Conservation (phyloP, 2,113 vertebrate genomes). For the Cyprinus carpio region DNA sequence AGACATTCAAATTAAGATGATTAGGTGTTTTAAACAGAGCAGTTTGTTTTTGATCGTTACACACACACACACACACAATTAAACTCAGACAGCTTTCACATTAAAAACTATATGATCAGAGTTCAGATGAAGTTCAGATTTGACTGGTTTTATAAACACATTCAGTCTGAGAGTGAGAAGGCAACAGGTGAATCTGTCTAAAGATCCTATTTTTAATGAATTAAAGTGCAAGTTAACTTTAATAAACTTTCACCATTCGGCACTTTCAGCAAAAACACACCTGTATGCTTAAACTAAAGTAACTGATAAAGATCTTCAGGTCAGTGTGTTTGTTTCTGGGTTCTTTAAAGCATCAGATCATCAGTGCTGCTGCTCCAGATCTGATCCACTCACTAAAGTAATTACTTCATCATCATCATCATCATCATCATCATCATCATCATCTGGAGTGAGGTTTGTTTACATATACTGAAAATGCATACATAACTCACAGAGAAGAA, state of each 20-base stretch:
- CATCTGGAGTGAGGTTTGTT: background rate
- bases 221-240: background rate
- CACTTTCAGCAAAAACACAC: too few relatives aligned
- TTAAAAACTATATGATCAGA: background rate
- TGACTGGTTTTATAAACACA: background rate
- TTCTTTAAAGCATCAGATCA: background rate
- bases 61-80: background rate
- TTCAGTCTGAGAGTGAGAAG: too few relatives aligned
- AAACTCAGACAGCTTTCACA: background rate
- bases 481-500: background rate
- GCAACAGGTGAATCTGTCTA: conserved; percentile 20
- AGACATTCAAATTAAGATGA: background rate
- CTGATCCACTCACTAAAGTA: background rate
- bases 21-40: background rate
- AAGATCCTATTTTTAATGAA: background rate
- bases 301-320: background rate
- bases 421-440: too few relatives aligned
- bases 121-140: background rate
- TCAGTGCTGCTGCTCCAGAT: background rate
- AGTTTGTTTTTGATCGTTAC: background rate
- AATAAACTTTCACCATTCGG: background rate
- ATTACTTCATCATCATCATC: too few relatives aligned
- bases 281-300: background rate
- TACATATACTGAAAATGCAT: background rate
- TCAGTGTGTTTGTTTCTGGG: background rate